phyloP scores from a whole-genome alignment of 1,140 invertebrate species.

The Papilio helenus region DNA sequence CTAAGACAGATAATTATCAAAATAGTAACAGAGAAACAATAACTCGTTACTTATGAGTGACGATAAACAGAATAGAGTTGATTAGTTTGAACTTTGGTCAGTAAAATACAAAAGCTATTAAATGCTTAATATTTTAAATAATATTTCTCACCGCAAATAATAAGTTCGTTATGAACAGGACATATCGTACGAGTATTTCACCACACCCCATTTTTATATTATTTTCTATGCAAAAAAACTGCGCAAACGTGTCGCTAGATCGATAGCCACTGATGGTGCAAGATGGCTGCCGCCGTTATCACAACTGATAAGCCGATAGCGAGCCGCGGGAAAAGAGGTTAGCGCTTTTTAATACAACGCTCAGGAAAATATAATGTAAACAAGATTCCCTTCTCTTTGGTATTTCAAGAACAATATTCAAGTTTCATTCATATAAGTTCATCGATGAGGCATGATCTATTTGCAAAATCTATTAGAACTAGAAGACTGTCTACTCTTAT shows the following conservation, averaged over 20 bases:
- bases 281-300: slow-evolving; percentile 27
- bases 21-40: not conserved
- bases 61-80: not conserved
- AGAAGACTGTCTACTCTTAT: too few relatives aligned
- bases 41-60: not conserved
- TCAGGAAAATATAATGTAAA: not conserved
- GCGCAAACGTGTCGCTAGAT: not conserved
- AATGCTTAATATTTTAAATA: not conserved
- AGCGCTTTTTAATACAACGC: not conserved
- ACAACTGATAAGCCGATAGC: slow-evolving; percentile 20
- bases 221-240: not conserved
- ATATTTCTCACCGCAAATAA: slow-evolving; percentile 26
- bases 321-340: slow-evolving; percentile 9
- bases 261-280: slow-evolving; percentile 9
- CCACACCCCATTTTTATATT: slow-evolving; percentile 23
- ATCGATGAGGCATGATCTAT: too few relatives aligned
- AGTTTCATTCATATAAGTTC: too few relatives aligned
- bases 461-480: too few relatives aligned
- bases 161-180: slow-evolving; percentile 28
- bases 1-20: not conserved
- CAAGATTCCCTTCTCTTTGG: not conserved
- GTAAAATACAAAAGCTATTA: not conserved
- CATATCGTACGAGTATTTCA: slow-evolving; percentile 24
- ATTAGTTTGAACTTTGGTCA: not conserved
- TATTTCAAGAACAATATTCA: too few relatives aligned